Evolutionary conservation across 2,797 vertebrate species (phyloP).

Genomic region (Acrocephalus scirpaceus): DNA sequence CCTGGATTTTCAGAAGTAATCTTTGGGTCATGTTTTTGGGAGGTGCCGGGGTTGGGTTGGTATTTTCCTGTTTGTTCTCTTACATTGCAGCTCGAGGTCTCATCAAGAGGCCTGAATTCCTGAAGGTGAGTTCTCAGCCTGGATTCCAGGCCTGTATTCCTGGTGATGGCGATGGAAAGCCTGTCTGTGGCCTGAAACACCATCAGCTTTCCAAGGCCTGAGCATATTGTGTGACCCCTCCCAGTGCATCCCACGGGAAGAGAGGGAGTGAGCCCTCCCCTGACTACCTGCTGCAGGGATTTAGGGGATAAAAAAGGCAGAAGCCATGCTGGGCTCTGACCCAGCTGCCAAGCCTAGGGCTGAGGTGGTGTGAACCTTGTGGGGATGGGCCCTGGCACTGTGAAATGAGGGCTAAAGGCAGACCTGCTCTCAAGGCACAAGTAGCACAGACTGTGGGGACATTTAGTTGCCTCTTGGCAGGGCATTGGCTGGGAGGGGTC

Average conservation of each 20-base stretch:
- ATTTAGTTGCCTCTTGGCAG: background rate
- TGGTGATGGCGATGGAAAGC: background rate
- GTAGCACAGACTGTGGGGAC: background rate
- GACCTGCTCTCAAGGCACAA: background rate
- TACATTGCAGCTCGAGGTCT: background rate
- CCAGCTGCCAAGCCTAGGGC: background rate
- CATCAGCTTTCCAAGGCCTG: background rate
- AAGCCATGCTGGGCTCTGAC: no score
- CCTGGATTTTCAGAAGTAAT: background rate
- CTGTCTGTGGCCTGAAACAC: background rate
- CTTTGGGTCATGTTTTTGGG: background rate
- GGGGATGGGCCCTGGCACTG: background rate
- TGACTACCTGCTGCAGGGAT: background rate
- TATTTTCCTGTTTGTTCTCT: background rate
- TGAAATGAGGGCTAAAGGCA: background rate
- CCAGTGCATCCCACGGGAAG: background rate
- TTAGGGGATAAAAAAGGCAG: background rate
- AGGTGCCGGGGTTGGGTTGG: background rate
- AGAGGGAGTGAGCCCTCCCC: fast-evolving
- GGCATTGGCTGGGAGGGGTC: background rate
- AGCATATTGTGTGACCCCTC: background rate
- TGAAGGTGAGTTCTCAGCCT: background rate
- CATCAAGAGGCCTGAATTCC: background rate
- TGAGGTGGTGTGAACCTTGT: background rate
- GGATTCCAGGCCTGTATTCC: background rate